Evolutionary conservation across 2,113 vertebrate species (phyloP).

Genomic region (Tursiops truncatus): DNA sequence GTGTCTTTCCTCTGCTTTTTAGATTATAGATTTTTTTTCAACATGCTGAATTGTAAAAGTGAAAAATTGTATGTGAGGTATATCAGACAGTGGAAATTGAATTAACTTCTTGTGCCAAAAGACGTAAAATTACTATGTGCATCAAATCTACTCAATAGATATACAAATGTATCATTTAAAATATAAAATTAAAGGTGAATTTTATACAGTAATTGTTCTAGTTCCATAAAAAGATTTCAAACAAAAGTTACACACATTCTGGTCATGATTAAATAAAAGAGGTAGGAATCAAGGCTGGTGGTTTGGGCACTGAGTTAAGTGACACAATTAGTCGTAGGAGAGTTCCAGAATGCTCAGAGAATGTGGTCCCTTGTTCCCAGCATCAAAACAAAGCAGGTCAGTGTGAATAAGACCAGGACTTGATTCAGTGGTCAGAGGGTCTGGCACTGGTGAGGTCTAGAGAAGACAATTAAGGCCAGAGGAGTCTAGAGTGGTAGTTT

Average conservation of each 20-base stretch:
- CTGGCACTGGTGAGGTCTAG: background rate
- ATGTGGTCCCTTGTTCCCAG: background rate
- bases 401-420: background rate
- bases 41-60: background rate
- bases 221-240: background rate
- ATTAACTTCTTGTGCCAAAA: background rate
- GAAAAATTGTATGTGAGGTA: background rate
- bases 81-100: background rate
- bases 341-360: background rate
- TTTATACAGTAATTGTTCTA: background rate
- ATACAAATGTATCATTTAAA: background rate
- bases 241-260: background rate
- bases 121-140: background rate
- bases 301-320: background rate
- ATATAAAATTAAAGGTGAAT: background rate
- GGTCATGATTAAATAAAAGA: background rate
- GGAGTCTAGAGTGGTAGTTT: background rate
- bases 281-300: background rate
- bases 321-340: fast-evolving
- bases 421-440: background rate
- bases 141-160: background rate
- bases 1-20: background rate
- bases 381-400: background rate
- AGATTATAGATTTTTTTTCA: background rate
- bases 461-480: background rate